These are phyloP conservation scores for Pachyuromys duprasi DNA, from an alignment of 2,797 vertebrate genomes.

Conservation along the genomic window DNA sequence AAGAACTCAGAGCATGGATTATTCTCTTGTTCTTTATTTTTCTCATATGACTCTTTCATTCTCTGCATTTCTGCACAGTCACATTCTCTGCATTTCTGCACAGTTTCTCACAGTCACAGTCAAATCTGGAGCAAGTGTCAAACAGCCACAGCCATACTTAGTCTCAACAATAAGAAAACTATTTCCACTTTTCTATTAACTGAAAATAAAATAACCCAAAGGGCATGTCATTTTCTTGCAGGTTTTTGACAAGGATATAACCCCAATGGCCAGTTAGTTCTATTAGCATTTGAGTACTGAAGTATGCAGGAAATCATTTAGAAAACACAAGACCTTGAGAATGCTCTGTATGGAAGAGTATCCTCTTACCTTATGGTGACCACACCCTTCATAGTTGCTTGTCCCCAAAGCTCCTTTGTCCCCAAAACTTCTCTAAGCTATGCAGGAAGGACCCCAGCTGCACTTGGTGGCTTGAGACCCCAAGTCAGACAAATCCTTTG, in stretches of 20 bases:
- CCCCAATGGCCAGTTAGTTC: not conserved
- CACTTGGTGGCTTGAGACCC: too few species aligned
- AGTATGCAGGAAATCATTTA: not conserved
- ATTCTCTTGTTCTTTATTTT: not conserved
- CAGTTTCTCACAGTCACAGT: not conserved
- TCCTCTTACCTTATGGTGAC: not conserved
- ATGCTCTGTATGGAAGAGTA: not conserved
- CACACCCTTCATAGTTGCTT: not conserved
- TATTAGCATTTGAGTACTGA: not conserved
- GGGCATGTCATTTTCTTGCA: not conserved
- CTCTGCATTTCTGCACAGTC: not conserved
- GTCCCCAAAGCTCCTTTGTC: not conserved
- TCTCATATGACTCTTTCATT: not conserved
- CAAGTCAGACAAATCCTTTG: not conserved
- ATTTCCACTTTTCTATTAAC: conserved; percentile 22
- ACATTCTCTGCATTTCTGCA: not conserved
- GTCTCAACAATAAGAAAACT: not conserved
- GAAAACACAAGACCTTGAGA: not conserved
- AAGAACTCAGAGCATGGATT: not conserved
- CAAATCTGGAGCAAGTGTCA: not conserved
- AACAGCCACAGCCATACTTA: not conserved
- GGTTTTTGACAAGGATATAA: not conserved
- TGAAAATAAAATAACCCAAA: not conserved
- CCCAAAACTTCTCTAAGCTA: not conserved
- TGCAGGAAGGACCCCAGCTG: accelerated